Base-by-base conservation (phyloP, 1,140 invertebrate genomes). In the Oncopodura yosiiana region DNA sequence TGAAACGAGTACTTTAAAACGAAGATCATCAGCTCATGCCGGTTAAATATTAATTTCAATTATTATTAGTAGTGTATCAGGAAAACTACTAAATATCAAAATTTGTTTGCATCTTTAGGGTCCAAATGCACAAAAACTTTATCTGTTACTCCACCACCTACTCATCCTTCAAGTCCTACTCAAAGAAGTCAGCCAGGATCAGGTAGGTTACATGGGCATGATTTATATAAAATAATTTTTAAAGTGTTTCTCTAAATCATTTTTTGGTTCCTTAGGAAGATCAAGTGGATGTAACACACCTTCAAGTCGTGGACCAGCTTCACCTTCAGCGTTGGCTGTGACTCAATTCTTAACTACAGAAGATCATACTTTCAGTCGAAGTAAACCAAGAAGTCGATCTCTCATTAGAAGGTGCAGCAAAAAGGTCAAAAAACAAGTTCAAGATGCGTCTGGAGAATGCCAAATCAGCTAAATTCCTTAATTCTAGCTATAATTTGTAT, bases 371-470 rank as follows among this genome's bases (percentile, higher is more conserved):
- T 57, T 53, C 36, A 56, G 51, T 42, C 68, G 58, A 49, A 70
- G 61, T 46, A 84, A 84, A 61, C 82, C 81, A 0, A 70, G 82
- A 34, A 82, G 79, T 65, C 76, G 86, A 48, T 84, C 82, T 56
- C 75, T 87, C 44, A 88, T 88, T 57, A 76, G 86, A 58, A 74
- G 86, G 38, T 79, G 81, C 37, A 85, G 82, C 61, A 75, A 58
- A n/a, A n/a, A n/a, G n/a, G n/a, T n/a, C n/a, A n/a, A n/a, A n/a
- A n/a, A n/a, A n/a, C n/a, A n/a, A n/a, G n/a, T n/a, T n/a, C n/a
- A n/a, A n/a, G n/a, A n/a, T n/a, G 54, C 54, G 29, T 36, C 54
- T 8, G 54, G 42, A 3, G 54, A 51, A 19, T 56, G 54, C 14
- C 48, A 51, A 44, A 51, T 56, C n/a, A n/a, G n/a, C n/a, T n/a